phyloP scores from a whole-genome alignment of 2,113 vertebrate species.

The Kryptolebias marmoratus region DNA sequence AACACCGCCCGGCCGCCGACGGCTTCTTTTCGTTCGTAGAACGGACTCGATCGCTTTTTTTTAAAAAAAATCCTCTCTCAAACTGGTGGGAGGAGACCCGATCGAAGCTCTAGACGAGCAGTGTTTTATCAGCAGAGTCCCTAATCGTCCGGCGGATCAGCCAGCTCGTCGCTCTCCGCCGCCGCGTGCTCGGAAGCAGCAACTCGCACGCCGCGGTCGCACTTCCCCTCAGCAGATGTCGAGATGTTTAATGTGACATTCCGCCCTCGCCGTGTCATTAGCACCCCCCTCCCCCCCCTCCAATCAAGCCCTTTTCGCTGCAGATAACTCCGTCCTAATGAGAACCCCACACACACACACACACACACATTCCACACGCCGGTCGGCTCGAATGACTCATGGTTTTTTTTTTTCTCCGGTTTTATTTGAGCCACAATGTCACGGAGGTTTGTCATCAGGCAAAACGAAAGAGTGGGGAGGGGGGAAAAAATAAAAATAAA shows the following conservation, averaged over 20 bases:
- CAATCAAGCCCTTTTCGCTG: conserved; percentile 68
- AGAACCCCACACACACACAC: conserved; percentile 45
- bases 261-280: conserved; percentile 70
- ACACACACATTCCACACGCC: conserved; percentile 39
- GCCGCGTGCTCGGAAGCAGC: conserved; percentile 42
- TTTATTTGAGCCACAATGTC: conserved; percentile 47
- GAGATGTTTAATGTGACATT: conserved; percentile 77
- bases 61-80: too few species aligned
- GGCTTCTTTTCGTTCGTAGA: too few species aligned
- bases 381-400: conserved; percentile 51
- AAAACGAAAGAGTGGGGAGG: conserved; percentile 13
- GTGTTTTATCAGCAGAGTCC: conserved; percentile 53
- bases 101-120: conserved; percentile 54
- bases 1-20: too few species aligned
- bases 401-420: conserved; percentile 46
- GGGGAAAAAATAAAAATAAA: background rate
- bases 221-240: conserved; percentile 66
- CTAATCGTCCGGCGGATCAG: conserved; percentile 56
- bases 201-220: conserved; percentile 50
- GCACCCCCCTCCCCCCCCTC: conserved; percentile 48
- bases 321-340: conserved; percentile 72
- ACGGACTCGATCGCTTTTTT: conserved; percentile 6
- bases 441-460: conserved; percentile 59
- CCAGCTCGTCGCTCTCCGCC: conserved; percentile 44
- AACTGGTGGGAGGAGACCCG: conserved; percentile 4